Percentiles rank a stretch among this genome's conserved stretches.
Evolutionary conservation across 2,888 invertebrate species (phyloP).

Genomic region (Dynastes hyllus): DNA sequence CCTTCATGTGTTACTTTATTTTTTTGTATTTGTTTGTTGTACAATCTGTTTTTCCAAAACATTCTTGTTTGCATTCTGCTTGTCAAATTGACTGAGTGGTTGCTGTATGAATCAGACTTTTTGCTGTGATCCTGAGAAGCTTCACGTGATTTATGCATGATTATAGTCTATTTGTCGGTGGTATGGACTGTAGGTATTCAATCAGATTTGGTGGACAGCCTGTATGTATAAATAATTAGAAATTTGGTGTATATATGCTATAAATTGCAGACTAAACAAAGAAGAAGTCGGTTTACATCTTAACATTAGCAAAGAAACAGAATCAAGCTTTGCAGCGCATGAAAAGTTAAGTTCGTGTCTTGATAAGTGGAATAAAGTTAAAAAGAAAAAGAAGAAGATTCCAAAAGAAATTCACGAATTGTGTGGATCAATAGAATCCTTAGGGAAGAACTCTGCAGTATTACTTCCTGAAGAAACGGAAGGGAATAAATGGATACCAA

Average conservation of each 20-base stretch:
- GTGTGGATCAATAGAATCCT: constrained; percentile 58
- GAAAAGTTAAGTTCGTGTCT: constrained; percentile 61
- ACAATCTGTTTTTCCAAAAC: no score
- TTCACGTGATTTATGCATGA: no score
- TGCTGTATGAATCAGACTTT: no score
- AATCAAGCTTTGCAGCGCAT: constrained; percentile 52
- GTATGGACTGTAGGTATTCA: no score
- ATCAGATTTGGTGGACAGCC: no score
- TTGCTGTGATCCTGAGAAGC: no score
- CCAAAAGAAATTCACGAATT: constrained; percentile 51
- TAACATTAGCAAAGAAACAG: constrained; percentile 48
- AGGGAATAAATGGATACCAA: constrained; percentile 59
- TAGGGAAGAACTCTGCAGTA: constrained; percentile 69
- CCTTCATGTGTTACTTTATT: no score
- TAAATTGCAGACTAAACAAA: constrained; percentile 57
- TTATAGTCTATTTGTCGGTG: no score
- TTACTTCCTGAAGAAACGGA: constrained; percentile 65
- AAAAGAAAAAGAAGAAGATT: constrained; percentile 59
- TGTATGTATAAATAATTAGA: background rate
- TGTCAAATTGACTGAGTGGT: no score
- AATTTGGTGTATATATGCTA: background rate
- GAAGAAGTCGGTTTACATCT: constrained; percentile 59
- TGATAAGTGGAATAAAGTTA: constrained; percentile 62
- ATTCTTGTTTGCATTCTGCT: no score
- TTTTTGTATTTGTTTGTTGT: no score